These are phyloP conservation scores for Corvus cornix DNA, from an alignment of 2,113 vertebrate genomes.

Conservation along the genomic window DNA sequence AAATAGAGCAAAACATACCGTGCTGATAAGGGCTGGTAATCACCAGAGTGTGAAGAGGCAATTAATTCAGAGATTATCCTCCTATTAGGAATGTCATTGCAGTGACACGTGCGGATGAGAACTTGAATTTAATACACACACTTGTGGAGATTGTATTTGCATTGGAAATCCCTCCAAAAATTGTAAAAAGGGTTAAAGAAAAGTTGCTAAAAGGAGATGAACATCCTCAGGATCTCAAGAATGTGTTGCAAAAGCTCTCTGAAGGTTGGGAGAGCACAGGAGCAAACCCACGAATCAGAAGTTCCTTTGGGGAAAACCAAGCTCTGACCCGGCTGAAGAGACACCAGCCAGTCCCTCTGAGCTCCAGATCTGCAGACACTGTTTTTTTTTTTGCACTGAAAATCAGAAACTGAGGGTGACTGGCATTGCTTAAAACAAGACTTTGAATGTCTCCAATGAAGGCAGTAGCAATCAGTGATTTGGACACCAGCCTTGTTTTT, in stretches of 20 bases:
- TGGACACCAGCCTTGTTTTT: not conserved
- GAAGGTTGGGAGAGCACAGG: not conserved
- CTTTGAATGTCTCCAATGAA: not conserved
- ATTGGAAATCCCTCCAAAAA: not conserved
- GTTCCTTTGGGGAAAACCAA: not conserved
- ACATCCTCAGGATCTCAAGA: not conserved
- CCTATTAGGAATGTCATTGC: not conserved
- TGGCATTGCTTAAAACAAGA: not conserved
- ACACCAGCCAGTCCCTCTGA: not conserved
- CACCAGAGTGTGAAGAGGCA: not conserved
- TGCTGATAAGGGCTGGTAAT: not conserved
- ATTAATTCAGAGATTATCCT: not conserved
- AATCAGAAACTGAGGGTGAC: not conserved
- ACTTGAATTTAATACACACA: not conserved
- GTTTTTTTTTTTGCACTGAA: not conserved
- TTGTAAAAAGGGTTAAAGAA: not conserved
- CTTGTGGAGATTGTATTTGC: not conserved
- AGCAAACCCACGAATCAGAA: not conserved
- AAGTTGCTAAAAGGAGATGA: not conserved
- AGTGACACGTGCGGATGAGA: not conserved
- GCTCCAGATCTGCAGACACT: not conserved
- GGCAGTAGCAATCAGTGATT: not conserved
- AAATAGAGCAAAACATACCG: not conserved
- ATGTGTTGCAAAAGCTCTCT: not conserved
- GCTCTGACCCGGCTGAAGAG: not conserved